Conservation (phyloP, 2,888 invertebrate genomes). For the Chrysolina haemoptera region DNA sequence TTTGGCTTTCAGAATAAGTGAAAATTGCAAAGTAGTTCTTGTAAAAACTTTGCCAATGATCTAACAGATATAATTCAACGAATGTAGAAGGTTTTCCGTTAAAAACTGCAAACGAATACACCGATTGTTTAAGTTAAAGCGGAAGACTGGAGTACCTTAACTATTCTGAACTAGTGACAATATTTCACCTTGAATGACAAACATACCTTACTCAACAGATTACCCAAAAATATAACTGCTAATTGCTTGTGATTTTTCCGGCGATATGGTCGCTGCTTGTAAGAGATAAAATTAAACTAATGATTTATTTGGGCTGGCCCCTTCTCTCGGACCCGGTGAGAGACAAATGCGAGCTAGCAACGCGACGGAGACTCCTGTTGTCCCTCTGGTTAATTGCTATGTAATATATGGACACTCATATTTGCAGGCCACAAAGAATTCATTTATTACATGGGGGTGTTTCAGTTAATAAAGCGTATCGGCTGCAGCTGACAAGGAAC, state of each 20-base stretch:
- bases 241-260: constrained; percentile 57
- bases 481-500: constrained; percentile 55
- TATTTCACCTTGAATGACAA: neutral
- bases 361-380: constrained; percentile 57
- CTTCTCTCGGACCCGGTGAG: constrained; percentile 48
- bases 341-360: constrained; percentile 56
- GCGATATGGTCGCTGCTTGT: constrained; percentile 58
- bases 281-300: constrained; percentile 62
- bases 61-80: too few relatives aligned
- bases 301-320: constrained; percentile 59
- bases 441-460: constrained; percentile 61
- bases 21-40: too few relatives aligned
- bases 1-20: too few relatives aligned
- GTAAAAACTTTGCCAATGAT: too few relatives aligned
- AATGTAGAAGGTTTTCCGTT: too few relatives aligned
- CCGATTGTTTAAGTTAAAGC: too few relatives aligned
- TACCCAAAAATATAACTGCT: constrained; percentile 57
- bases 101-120: too few relatives aligned
- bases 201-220: constrained; percentile 44
- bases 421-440: constrained; percentile 66
- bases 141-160: too few relatives aligned
- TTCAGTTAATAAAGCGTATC: constrained; percentile 60
- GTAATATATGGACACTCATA: constrained; percentile 67
- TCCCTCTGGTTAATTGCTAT: constrained; percentile 66
- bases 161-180: too few relatives aligned